Base-by-base conservation (phyloP, 2,113 vertebrate species). In the Phylloscopus whistleri region DNA sequence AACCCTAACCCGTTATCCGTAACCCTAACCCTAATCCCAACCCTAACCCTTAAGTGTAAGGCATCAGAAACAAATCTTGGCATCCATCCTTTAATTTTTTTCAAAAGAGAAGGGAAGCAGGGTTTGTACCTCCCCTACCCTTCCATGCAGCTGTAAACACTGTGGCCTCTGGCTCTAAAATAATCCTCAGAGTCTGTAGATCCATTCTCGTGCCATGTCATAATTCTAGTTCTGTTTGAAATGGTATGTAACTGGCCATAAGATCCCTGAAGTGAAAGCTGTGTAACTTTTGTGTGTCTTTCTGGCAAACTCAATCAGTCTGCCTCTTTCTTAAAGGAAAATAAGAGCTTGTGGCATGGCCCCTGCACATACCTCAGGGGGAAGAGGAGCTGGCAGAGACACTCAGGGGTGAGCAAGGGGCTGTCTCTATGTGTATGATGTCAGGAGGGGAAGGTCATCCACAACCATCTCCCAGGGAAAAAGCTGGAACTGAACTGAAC, bases 391-490 rank as follows among this genome's bases (percentile, higher is more conserved):
- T 85, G 49, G 33, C 66, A 72, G 58, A 63, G 44, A 37, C 31
- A 8, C 22, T 67, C 13, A 11, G 35, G 52, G 1, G 0, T 73
- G 75, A 76, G 48, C 0, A 6, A 87, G 51, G 37, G 37, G 9
- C n/a, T 28, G 22, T 49, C 39, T 66, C 6, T 58, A 49, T 39
- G 22, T 51, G n/a, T 23, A 7, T 37, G 51, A 0, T 48, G 64
- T 68, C 53, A 11, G 21, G 39, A n/a, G 9, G 82, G 16, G 55
- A 83, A 73, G 41, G 60, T 44, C 58, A 22, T 76, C 75, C 35
- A 35, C 35, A 46, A 5, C n/a, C 13, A 6, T 39, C 69, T 77
- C 43, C 39, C 68, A 33, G 28, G 68, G 67, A 39, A 63, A 41
- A 48, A 89, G 10, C 56, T 89, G 41, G 56, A 35, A 37, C 22